Percentiles rank a stretch among this genome's conserved stretches.
phyloP scores from a whole-genome alignment of 2,888 invertebrate genomes.

The Mesopsocus fuscifrons region DNA sequence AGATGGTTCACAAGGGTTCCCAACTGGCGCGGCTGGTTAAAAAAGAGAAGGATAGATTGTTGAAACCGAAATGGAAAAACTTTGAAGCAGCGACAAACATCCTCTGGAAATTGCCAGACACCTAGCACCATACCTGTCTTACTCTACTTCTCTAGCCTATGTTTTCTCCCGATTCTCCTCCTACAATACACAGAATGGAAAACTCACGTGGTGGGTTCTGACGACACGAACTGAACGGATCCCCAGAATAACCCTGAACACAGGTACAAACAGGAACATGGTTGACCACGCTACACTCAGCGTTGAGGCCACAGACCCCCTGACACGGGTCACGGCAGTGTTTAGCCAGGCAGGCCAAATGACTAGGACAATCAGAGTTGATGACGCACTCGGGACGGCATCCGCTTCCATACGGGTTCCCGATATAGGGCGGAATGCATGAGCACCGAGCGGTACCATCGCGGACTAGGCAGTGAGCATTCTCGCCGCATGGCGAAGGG shows the following conservation, averaged over 20 bases:
- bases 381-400: slow-evolving; percentile 72
- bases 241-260: slow-evolving; percentile 52
- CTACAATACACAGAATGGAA: too few species aligned
- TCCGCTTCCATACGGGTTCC: slow-evolving; percentile 69
- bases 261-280: slow-evolving; percentile 72
- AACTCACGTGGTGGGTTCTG: slow-evolving; percentile 36
- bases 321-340: slow-evolving; percentile 74
- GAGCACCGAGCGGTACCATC: slow-evolving; percentile 52
- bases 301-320: slow-evolving; percentile 64
- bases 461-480: slow-evolving; percentile 52
- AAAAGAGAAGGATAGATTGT: slow-evolving; percentile 11
- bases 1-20: slow-evolving; percentile 36
- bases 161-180: too few species aligned
- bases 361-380: slow-evolving; percentile 59
- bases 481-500: slow-evolving; percentile 68
- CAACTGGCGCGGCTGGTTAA: slow-evolving; percentile 22
- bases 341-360: slow-evolving; percentile 60
- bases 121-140: too few species aligned
- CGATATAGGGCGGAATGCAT: slow-evolving; percentile 76
- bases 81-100: too few species aligned
- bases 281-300: slow-evolving; percentile 62
- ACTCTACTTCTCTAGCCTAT: too few species aligned
- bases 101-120: too few species aligned
- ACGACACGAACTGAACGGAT: slow-evolving; percentile 65
- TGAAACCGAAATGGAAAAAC: slow-evolving; percentile 6